Evolutionary conservation across 2,888 invertebrate genomes (phyloP).

Genomic region (Eilema sororculum): DNA sequence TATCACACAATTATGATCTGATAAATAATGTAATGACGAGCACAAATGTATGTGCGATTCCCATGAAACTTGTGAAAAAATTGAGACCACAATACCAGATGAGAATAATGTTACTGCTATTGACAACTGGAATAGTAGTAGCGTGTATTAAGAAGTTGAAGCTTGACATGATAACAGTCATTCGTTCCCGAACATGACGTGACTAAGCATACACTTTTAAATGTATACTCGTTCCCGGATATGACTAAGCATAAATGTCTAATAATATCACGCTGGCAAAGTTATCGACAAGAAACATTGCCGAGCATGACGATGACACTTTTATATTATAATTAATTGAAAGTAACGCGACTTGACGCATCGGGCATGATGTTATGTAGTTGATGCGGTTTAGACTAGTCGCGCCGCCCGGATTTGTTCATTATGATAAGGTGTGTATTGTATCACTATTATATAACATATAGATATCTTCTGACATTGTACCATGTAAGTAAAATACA

Average conservation of each 20-base stretch:
- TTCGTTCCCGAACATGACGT: not conserved
- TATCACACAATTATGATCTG: not conserved
- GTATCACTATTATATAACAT: constrained; percentile 21
- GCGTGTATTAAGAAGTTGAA: not conserved
- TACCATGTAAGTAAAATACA: constrained; percentile 66
- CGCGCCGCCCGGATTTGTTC: constrained; percentile 4
- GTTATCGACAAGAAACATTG: not conserved
- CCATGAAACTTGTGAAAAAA: not conserved
- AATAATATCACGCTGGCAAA: not conserved
- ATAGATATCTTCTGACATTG: constrained; percentile 40
- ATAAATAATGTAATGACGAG: not conserved
- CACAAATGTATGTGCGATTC: not conserved
- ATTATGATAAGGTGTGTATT: constrained; percentile 19
- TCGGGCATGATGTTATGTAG: not conserved
- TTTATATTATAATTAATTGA: not conserved
- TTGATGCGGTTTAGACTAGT: constrained; percentile 2
- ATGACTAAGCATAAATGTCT: too few species aligned
- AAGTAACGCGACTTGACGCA: not conserved
- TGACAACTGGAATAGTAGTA: not conserved
- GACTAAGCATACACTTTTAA: not conserved
- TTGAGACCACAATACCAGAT: not conserved
- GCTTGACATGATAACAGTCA: not conserved
- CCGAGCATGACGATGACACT: constrained; percentile 1
- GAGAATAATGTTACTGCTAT: not conserved
- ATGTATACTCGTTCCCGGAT: too few species aligned